Evolutionary conservation across 2,113 vertebrate species (phyloP), one percentile per base, ranked within the genome.

Genomic region (Mesocricetus auratus): DNA sequence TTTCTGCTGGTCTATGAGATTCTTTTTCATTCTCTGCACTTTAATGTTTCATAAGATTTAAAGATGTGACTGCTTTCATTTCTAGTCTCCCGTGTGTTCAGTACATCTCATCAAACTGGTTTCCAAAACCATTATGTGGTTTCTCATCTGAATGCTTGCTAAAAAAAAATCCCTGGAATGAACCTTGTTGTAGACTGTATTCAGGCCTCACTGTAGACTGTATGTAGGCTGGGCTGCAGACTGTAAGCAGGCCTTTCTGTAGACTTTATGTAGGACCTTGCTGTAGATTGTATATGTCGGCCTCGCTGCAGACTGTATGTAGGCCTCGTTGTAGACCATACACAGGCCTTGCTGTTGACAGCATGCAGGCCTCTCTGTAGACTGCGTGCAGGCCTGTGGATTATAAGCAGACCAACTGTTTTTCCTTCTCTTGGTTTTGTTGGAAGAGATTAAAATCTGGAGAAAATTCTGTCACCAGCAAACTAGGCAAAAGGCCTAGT

Each of bases 391-490:
- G 33, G 68, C 68, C 0, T 50, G 47, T 50, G 60, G 91, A 22
- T 9, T 56, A 22, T 13, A 17, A 36, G 15, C 64, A 86, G 87
- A 29, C 26, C 2, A 1, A 10, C 56, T 74, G 64, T 19, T 81
- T 82, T 68, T 92, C 68, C 86, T 90, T 75, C 17, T 92, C 90
- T 45, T 95, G 5, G 17, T 58, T 92, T 68, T 86, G 47, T 95
- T 88, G 93, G 31, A 47, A 45, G 92, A 95, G 85, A 91, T 93
- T 92, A 39, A 93, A 89, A 95, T 82, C 77, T 91, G 74, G 92
- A 94, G 92, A 87, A 96, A 96, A 74, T 74, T 47, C 90, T 33
- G 45, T 89, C 96, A 60, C 77, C 74, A 71, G 53, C 21, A 16
- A 86, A 68, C 56, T 39, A 68, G 75, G 85, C 79, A 29, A 62